Percentiles rank a stretch among this genome's conserved stretches.
Evolutionary conservation across 2,888 invertebrate species (phyloP).

Genomic region (Dichetophora obliterata): DNA sequence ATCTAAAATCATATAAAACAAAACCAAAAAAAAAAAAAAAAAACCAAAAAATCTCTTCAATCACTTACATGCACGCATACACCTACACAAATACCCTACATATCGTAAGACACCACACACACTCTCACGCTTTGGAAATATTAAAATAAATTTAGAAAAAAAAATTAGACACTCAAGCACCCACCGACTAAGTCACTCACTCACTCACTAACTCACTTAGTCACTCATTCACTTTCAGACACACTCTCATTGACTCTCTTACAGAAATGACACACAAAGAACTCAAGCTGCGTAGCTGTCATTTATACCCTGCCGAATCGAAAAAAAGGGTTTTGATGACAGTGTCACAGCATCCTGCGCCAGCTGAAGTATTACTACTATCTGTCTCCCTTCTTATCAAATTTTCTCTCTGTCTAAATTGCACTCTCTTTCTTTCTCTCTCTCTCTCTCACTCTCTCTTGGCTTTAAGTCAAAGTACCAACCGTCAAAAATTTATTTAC

Average conservation of each 20-base stretch:
- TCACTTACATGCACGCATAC: conserved; percentile 38
- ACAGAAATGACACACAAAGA: no score
- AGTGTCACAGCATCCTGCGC: background rate
- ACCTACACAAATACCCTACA: conserved; percentile 23
- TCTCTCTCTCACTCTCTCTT: background rate
- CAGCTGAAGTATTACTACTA: background rate
- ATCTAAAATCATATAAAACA: background rate
- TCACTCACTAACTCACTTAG: background rate
- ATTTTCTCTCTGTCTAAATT: conserved; percentile 23
- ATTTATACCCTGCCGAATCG: background rate
- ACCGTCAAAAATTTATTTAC: background rate
- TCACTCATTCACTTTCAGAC: background rate
- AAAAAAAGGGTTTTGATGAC: background rate
- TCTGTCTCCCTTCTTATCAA: background rate
- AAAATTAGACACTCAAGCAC: background rate
- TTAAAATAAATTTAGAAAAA: background rate
- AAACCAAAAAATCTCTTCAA: conserved; percentile 9
- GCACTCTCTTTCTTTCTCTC: background rate
- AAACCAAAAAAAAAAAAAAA: background rate
- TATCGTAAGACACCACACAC: no score
- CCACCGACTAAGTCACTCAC: background rate
- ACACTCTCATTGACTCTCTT: background rate
- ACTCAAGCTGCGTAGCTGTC: background rate
- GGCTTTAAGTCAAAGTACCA: background rate
- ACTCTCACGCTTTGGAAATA: no score